Base-by-base conservation (phyloP, 53 echinoderm and acorn worm species). In the Astropecten irregularis region DNA sequence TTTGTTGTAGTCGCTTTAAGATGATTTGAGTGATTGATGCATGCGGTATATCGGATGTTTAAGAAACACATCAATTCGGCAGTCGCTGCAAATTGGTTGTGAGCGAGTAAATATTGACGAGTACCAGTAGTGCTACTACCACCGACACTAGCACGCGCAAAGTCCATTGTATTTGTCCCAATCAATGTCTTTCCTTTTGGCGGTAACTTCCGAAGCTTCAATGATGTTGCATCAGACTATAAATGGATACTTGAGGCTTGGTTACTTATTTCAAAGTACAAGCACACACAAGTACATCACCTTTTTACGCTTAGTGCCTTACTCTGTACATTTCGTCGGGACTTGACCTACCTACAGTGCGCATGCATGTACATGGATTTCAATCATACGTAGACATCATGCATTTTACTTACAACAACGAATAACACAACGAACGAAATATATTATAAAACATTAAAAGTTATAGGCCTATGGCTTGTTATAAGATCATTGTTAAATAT, bases 31-130 rank as follows among this genome's bases (percentile, higher is more conserved):
- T 55, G 74, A 74, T 74, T 39, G 74, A 53, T 53, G 9, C 38
- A 33, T 53, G 9, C 38, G n/a, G 21, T 46, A 52, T 72, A 52
- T 62, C 79, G 60, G 79, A 79, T 79, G 79, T 79, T 79, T 79
- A 61, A 79, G 79, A 79, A 79, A 79, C 79, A 37, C 79, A 79
- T 79, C 79, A 62, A 79, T 79, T 79, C 56, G 57, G 57, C 11
- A 56, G 74, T 74, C 62, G 62, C 0, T 44, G 60, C 62, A 79
- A 79, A 79, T 79, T 79, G 62, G 79, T 79, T 79, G 44, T n/a
- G 56, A 74, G 74, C 0, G 39, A 22, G 74, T 30, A 74, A 74
- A 74, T 74, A 74, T 56, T 57, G 62, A 46, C 44, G 47, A 62
- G 60, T 46, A 48, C 44, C 60, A 46, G 48, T 30, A 47, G 25